phyloP scores from a whole-genome alignment of 2,888 invertebrate genomes.

The Spilosoma lubricipeda region DNA sequence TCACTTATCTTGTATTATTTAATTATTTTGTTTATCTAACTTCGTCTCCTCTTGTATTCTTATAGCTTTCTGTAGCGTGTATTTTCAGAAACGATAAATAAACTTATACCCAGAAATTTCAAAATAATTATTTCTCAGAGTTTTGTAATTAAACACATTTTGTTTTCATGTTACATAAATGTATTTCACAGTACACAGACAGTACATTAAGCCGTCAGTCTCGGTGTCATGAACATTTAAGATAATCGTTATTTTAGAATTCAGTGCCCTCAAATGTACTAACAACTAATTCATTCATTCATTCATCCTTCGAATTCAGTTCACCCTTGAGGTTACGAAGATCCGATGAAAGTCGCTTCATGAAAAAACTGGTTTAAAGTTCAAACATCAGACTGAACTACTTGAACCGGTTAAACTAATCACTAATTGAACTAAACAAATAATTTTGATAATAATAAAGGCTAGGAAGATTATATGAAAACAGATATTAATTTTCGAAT shows the following conservation, averaged over 20 bases:
- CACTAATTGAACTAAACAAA: not conserved
- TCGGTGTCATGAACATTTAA: no score
- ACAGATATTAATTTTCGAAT: not conserved
- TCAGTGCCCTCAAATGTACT: no score
- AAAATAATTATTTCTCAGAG: not conserved
- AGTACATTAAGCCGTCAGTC: no score
- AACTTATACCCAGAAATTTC: not conserved
- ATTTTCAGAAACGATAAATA: not conserved
- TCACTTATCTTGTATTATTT: not conserved
- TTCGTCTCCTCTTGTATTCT: not conserved
- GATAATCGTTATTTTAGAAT: no score
- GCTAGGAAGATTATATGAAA: not conserved
- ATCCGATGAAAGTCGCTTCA: no score
- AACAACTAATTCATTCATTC: no score
- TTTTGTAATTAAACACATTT: not conserved
- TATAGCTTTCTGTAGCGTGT: not conserved
- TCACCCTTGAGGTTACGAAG: no score
- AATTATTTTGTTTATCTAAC: not conserved
- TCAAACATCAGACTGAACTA: no score
- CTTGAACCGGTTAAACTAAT: no score
- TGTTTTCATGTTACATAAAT: not conserved
- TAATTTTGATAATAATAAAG: not conserved
- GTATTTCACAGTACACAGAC: no score
- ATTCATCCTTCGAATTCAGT: no score
- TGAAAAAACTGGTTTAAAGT: no score